These are phyloP conservation scores for Falco rusticolus DNA, from an alignment of 2,797 vertebrate species.

Conservation along the genomic window DNA sequence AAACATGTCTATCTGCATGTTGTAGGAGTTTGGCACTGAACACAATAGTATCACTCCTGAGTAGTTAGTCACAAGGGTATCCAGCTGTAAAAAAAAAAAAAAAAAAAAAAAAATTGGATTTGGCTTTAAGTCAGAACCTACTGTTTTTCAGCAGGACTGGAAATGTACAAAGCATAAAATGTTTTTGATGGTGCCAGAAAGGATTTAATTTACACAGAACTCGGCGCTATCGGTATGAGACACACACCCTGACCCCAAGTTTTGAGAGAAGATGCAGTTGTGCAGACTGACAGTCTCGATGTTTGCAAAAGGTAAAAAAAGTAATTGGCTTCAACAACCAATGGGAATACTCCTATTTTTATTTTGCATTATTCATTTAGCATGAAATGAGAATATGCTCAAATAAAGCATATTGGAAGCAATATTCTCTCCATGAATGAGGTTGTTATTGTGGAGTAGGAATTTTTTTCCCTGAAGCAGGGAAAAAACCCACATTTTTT, in stretches of 20 bases:
- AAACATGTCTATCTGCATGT: neutral
- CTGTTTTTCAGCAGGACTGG: conserved; percentile 25
- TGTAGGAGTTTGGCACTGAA: conserved; percentile 39
- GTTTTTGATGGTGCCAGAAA: conserved; percentile 2
- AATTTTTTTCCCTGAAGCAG: neutral
- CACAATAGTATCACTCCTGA: conserved; percentile 20
- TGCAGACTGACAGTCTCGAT: neutral
- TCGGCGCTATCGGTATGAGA: neutral
- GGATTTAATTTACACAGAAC: neutral
- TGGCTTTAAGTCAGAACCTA: conserved; percentile 45
- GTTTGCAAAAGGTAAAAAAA: neutral
- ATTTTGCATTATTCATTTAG: neutral
- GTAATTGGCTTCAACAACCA: neutral
- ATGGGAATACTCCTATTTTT: neutral
- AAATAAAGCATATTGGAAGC: neutral
- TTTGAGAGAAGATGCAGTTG: neutral
- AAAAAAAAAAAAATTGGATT: neutral
- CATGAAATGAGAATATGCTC: neutral
- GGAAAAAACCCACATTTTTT: neutral
- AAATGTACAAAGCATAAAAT: conserved; percentile 46
- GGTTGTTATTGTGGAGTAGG: neutral
- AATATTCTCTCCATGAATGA: neutral
- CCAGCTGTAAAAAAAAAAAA: neutral
- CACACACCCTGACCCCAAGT: neutral
- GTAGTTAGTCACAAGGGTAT: conserved; percentile 23